Evolutionary conservation across 92 coral and sea anemone species (phyloP).

Genomic region (Epizoanthus scotinus): DNA sequence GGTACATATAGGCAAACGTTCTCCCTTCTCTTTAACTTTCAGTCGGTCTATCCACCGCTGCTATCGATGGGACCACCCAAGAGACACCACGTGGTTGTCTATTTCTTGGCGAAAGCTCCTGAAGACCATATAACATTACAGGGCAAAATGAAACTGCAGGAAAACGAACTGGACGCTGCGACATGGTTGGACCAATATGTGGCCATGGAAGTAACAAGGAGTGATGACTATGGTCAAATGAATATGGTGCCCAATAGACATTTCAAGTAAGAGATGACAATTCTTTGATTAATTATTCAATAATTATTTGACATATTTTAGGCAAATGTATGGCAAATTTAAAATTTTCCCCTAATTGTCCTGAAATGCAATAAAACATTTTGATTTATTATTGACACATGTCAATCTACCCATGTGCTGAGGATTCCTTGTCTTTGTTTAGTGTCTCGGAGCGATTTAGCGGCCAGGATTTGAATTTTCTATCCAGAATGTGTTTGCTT

Average conservation of each 20-base stretch:
- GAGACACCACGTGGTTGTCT: constrained; percentile 94
- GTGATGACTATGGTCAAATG: constrained; percentile 94
- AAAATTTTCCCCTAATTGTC: too few relatives aligned
- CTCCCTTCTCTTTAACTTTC: constrained; percentile 19
- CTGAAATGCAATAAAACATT: too few relatives aligned
- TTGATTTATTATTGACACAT: too few relatives aligned
- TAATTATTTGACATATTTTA: too few relatives aligned
- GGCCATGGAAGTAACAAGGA: constrained; percentile 60
- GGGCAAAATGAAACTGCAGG: constrained; percentile 49
- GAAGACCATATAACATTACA: constrained; percentile 68
- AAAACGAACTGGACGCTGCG: constrained; percentile 77
- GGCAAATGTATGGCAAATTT: too few relatives aligned
- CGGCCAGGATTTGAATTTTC: too few relatives aligned
- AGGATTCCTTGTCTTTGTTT: too few relatives aligned
- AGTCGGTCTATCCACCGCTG: constrained; percentile 91
- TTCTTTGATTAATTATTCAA: too few relatives aligned
- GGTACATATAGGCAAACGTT: not conserved
- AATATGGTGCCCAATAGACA: constrained; percentile 74
- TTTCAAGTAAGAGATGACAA: constrained; percentile 57
- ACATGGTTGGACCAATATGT: constrained; percentile 84
- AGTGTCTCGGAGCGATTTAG: too few relatives aligned
- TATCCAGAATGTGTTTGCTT: too few relatives aligned
- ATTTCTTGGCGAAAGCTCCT: constrained; percentile 67
- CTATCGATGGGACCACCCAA: constrained; percentile 81
- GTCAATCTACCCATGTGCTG: too few relatives aligned